Conservation (phyloP, 2,888 invertebrate genomes). For the Cryptocheilus praepositus region DNA sequence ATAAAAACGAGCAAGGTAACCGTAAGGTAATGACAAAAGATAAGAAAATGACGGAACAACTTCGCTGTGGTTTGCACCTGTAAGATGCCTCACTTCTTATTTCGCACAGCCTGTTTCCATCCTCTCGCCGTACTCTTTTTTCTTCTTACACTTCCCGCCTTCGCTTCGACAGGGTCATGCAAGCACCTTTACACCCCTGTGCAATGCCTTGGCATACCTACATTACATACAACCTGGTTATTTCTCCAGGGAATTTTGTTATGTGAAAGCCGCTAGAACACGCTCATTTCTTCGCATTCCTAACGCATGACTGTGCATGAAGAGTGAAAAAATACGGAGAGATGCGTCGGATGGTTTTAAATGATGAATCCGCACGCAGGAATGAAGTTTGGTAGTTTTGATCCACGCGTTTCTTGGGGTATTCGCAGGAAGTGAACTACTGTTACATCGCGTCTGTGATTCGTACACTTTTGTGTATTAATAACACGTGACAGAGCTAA, state of each 20-base stretch:
- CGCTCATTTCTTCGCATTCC: slow-evolving; percentile 38
- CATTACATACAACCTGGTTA: slow-evolving; percentile 71
- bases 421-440: no score
- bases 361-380: slow-evolving; percentile 10
- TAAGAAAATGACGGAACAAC: neutral
- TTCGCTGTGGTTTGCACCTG: slow-evolving; percentile 58
- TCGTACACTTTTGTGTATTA: no score
- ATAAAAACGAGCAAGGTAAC: no score
- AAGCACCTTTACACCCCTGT: slow-evolving; percentile 59
- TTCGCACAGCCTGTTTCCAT: slow-evolving; percentile 34
- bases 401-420: no score
- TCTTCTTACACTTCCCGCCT: slow-evolving; percentile 25
- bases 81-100: slow-evolving; percentile 31
- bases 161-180: slow-evolving; percentile 19
- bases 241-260: slow-evolving; percentile 72
- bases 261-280: slow-evolving; percentile 60
- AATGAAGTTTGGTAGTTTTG: slow-evolving; percentile 9
- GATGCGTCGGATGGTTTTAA: neutral
- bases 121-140: slow-evolving; percentile 19
- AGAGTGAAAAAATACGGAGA: slow-evolving; percentile 15
- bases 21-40: neutral
- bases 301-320: slow-evolving; percentile 24
- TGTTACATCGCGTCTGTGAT: no score
- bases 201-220: slow-evolving; percentile 66
- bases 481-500: no score